A percentile compares a stretch with the other conserved stretches of the same genome.
Conservation (phyloP, 2,113 vertebrate species). For the Oreochromis aureus region DNA sequence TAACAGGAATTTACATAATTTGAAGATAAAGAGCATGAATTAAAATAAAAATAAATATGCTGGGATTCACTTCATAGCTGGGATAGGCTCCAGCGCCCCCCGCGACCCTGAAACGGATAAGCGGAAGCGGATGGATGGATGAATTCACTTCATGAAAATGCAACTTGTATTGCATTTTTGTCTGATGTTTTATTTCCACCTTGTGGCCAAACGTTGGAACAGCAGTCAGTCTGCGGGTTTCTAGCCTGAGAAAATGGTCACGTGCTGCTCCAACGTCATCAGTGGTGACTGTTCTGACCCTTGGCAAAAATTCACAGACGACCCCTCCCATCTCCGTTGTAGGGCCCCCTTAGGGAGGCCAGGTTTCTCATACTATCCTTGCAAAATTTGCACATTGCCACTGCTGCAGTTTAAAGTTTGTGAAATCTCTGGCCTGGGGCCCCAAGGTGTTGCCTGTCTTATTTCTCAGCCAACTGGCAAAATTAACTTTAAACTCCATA, state of each 20-base stretch:
- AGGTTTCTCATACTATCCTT: rapidly evolving
- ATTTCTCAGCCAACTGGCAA: not conserved
- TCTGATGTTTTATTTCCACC: constrained; percentile 33
- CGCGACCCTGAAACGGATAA: not conserved
- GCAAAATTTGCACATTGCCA: rapidly evolving
- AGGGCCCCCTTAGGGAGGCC: not conserved
- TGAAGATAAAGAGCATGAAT: not conserved
- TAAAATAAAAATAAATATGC: not conserved
- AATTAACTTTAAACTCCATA: rapidly evolving
- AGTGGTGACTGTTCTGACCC: not conserved
- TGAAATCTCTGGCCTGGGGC: rapidly evolving
- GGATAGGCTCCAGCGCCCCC: not conserved
- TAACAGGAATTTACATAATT: not conserved
- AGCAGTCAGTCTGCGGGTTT: not conserved
- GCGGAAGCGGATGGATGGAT: not conserved
- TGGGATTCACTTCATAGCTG: not conserved
- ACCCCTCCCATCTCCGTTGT: not conserved
- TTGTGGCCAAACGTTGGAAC: constrained; percentile 25
- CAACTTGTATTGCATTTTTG: not conserved
- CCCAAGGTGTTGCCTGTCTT: rapidly evolving
- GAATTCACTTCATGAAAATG: not conserved
- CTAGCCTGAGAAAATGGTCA: not conserved
- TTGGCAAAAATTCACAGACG: not conserved
- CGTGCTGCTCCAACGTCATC: not conserved
- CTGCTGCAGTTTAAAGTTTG: not conserved